Base-by-base conservation (phyloP, 2,797 vertebrate genomes). In the Xenentodon cancila region DNA sequence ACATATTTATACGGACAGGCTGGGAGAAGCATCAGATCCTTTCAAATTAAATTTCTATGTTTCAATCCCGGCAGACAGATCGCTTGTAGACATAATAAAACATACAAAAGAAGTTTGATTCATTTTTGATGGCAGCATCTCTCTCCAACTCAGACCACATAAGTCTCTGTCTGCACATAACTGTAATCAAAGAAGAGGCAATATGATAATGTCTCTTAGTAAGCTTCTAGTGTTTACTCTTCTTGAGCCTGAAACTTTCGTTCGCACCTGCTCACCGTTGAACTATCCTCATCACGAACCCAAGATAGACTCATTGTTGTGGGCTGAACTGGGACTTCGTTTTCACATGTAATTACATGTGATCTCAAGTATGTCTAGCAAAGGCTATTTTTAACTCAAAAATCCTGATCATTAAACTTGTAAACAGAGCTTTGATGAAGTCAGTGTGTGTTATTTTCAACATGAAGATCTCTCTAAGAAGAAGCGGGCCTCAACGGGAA, bases 41-140 rank as follows among this genome's bases (percentile, higher is more conserved):
- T 77, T 84, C 79, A 74, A 59, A 85, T 85, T 83, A 68, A 71
- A 81, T 83, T 85, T 84, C 76, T 84, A 86, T 87, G 61, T 49
- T 81, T 86, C 79, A 75, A 80, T 86, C 80, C 68, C 7, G 20
- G 47, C 46, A 22, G 62, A 45, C 55, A 52, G 52, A 77, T 80
- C 37, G 59, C 80, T 80, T 55, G 71, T 81, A 71, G 82, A 84
- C 75, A 72, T 5, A 62, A 82, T 65, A 64, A 75, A 84, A 79
- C 77, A 25, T 16, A 5, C 30, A 44, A 72, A 51, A 64, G 65
- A 60, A 54, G 56, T 60, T 53, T 59, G 32, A 53, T 37, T 63
- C 46, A 13, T 44, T 60, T 4, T 21, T 72, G 59, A 59, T 80
- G 68, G 77, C 75, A 64, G 64, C 32, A 67, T 46, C 71, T 59